Evolutionary conservation across 2,113 vertebrate genomes (phyloP).

Genomic region (Strigops habroptila): DNA sequence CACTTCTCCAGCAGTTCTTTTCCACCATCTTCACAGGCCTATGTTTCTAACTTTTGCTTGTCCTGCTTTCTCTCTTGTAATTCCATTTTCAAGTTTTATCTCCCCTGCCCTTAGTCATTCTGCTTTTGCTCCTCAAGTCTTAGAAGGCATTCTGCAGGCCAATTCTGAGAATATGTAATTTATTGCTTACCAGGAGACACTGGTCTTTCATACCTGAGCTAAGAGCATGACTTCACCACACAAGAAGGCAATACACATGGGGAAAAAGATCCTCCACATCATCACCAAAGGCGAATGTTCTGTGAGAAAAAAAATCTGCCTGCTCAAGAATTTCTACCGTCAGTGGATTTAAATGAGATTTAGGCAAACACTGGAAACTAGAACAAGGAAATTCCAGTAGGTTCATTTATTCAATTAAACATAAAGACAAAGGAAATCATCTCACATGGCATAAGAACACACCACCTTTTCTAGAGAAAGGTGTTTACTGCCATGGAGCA

Average conservation of each 20-base stretch:
- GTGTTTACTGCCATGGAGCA: background rate
- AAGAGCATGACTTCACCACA: background rate
- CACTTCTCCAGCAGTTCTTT: background rate
- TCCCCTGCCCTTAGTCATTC: background rate
- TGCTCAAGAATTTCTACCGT: background rate
- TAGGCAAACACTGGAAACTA: background rate
- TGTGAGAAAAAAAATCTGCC: background rate
- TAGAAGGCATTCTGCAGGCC: background rate
- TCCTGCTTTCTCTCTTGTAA: background rate
- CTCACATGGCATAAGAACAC: background rate
- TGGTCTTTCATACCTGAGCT: background rate
- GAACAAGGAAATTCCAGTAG: background rate
- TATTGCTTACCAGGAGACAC: background rate
- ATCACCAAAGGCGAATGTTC: background rate
- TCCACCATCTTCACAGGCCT: background rate
- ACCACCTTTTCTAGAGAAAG: background rate
- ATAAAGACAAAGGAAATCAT: background rate
- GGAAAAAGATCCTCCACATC: background rate
- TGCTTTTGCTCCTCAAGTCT: background rate
- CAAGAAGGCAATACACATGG: rapidly evolving
- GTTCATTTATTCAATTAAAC: background rate
- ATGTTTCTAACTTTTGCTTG: background rate
- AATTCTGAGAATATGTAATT: background rate
- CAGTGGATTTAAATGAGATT: background rate
- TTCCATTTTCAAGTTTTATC: background rate